Conservation (phyloP, 2,113 vertebrate genomes). For the Chamaea fasciata region DNA sequence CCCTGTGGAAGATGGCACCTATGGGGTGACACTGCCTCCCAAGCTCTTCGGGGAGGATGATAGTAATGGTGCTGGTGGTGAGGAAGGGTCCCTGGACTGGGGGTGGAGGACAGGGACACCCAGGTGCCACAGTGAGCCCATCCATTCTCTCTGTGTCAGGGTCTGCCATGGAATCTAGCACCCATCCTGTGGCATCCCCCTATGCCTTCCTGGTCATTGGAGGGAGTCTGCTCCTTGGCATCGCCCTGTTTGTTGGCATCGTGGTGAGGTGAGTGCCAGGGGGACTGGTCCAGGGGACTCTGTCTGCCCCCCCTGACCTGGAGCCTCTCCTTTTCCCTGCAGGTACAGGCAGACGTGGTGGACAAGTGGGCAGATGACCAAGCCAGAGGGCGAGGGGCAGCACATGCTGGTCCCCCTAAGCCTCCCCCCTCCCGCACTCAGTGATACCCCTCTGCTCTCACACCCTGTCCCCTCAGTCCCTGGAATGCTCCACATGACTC, state of each 20-base stretch:
- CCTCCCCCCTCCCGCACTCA: neutral
- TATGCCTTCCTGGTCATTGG: constrained; percentile 44
- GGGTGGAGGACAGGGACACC: accelerated
- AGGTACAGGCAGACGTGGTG: constrained; percentile 1
- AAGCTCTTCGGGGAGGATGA: neutral
- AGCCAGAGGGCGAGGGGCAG: neutral
- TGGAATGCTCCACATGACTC: neutral
- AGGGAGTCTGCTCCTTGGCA: constrained; percentile 49
- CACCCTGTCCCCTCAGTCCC: neutral
- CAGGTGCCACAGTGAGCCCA: neutral
- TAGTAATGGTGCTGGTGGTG: neutral
- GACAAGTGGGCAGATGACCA: neutral
- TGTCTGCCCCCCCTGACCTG: neutral
- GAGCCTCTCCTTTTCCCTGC: neutral
- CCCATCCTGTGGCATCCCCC: neutral
- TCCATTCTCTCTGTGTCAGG: neutral
- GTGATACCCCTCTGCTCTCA: neutral
- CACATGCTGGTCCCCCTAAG: neutral
- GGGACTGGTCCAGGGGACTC: neutral
- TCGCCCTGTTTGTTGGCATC: neutral
- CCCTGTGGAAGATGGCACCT: neutral
- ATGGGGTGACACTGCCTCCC: neutral
- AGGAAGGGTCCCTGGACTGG: neutral
- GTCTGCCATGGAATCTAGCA: neutral
- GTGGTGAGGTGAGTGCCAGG: constrained; percentile 52